These are phyloP conservation scores for Heliothis virescens DNA, from an alignment of 1,140 invertebrate genomes.

Conservation along the genomic window DNA sequence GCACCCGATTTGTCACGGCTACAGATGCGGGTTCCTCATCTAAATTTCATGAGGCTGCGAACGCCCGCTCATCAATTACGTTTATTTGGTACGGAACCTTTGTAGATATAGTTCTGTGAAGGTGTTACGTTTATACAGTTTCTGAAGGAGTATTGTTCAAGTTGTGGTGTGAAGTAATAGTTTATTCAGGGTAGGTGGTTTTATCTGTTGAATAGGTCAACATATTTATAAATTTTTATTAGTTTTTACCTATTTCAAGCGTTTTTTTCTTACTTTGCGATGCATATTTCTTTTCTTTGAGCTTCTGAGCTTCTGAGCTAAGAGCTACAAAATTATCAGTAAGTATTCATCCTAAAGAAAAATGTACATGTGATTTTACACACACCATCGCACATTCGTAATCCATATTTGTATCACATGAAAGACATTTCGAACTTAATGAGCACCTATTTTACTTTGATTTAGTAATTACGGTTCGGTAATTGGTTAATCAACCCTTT, in stretches of 20 bases:
- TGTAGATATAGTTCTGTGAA: not conserved
- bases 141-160: not conserved
- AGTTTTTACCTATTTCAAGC: too few species aligned
- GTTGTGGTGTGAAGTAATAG: not conserved
- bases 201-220: too few species aligned
- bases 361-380: too few species aligned
- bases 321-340: too few species aligned
- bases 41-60: slow-evolving; percentile 42
- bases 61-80: slow-evolving; percentile 37
- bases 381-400: not conserved
- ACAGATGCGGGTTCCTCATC: slow-evolving; percentile 34
- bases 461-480: slow-evolving; percentile 14
- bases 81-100: slow-evolving; percentile 32
- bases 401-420: not conserved
- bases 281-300: too few species aligned
- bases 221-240: too few species aligned
- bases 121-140: slow-evolving; percentile 4
- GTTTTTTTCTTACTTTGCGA: too few species aligned
- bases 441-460: not conserved
- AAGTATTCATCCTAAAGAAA: too few species aligned
- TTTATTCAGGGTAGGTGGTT: too few species aligned
- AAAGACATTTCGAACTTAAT: not conserved
- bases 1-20: slow-evolving; percentile 32
- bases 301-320: too few species aligned
- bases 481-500: slow-evolving; percentile 24